A percentile compares a stretch with the other conserved stretches of the same genome.
phyloP scores from a whole-genome alignment of 2,888 invertebrate species.

The Stenoptilia bipunctidactyla region DNA sequence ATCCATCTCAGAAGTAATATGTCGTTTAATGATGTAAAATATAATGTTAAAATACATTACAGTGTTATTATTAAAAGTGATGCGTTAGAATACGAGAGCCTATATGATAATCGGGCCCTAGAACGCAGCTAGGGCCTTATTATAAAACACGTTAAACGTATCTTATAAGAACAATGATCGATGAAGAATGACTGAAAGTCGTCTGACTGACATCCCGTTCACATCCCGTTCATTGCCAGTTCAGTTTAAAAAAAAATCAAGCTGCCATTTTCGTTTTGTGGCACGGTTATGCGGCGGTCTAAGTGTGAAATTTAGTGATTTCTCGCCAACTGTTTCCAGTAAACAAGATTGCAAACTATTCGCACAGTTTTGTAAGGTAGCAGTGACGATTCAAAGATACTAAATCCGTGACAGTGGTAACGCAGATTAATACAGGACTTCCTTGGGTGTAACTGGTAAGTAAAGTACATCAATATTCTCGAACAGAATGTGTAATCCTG shows the following conservation, averaged over 20 bases:
- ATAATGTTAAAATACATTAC: too few relatives aligned
- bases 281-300: slow-evolving; percentile 57
- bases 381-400: not conserved
- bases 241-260: slow-evolving; percentile 14
- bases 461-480: slow-evolving; percentile 41
- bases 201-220: too few relatives aligned
- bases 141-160: too few relatives aligned
- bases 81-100: too few relatives aligned
- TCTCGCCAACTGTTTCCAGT: slow-evolving; percentile 27
- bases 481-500: not conserved
- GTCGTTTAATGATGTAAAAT: too few relatives aligned
- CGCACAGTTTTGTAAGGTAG: not conserved
- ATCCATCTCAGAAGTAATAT: too few relatives aligned
- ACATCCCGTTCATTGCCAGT: too few relatives aligned
- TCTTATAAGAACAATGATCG: too few relatives aligned
- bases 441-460: slow-evolving; percentile 59
- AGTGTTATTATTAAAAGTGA: too few relatives aligned
- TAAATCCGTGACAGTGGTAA: slow-evolving; percentile 21
- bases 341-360: slow-evolving; percentile 7
- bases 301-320: slow-evolving; percentile 28
- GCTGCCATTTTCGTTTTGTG: slow-evolving; percentile 72
- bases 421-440: slow-evolving; percentile 23
- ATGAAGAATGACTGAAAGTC: slow-evolving; percentile 21
- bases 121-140: too few relatives aligned
- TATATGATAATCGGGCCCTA: too few relatives aligned